phyloP scores from a whole-genome alignment of 2,797 vertebrate genomes.

The Cynopterus sphinx region DNA sequence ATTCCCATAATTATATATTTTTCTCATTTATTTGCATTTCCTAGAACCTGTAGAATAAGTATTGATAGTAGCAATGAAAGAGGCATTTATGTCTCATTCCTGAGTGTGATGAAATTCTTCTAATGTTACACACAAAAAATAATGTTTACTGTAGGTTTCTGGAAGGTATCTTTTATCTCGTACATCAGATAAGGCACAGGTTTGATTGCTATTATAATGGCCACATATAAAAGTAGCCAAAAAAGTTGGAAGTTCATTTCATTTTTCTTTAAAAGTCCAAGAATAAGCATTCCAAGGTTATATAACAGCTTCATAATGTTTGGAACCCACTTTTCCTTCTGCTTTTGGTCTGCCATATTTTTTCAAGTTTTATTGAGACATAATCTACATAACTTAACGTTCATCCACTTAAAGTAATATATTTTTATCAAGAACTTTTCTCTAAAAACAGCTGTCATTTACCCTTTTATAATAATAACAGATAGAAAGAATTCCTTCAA shows the following conservation, averaged over 20 bases:
- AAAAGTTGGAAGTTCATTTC: background rate
- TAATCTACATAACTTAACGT: conserved; percentile 9
- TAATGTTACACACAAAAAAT: background rate
- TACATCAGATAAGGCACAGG: background rate
- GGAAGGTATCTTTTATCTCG: background rate
- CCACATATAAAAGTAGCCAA: background rate
- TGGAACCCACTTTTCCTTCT: background rate
- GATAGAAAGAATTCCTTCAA: conserved; percentile 3
- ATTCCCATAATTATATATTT: background rate
- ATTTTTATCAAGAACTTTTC: conserved; percentile 20
- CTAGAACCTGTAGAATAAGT: background rate
- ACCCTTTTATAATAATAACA: conserved; percentile 1
- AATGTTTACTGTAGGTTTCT: background rate
- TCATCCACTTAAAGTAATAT: background rate
- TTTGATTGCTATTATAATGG: background rate
- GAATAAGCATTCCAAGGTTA: background rate
- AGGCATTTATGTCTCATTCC: background rate
- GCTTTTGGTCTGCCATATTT: background rate
- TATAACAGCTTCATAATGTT: too few relatives aligned
- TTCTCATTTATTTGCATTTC: background rate
- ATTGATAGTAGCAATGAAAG: background rate
- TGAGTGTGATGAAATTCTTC: background rate
- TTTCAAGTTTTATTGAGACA: background rate
- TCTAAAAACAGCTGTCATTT: conserved; percentile 7
- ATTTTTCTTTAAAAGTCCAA: background rate